Evolutionary conservation across 2,113 vertebrate genomes (phyloP).

Genomic region (Gadus macrocephalus): DNA sequence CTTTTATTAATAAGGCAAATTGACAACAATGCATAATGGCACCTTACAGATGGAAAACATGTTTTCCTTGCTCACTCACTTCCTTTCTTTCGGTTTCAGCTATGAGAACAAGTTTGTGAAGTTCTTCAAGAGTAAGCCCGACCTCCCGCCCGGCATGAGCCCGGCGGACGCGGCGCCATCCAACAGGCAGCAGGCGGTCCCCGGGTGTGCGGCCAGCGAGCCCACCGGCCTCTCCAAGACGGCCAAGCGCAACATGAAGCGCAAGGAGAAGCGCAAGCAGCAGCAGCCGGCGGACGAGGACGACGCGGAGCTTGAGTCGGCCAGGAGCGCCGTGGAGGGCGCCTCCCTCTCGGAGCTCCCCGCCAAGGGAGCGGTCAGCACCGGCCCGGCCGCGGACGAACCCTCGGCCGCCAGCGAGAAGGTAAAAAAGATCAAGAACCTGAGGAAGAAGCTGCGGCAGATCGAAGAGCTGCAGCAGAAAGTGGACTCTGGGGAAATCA

Average conservation of each 20-base stretch:
- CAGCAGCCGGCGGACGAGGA: conserved; percentile 56
- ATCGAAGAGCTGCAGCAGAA: conserved; percentile 88
- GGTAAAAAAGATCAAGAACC: conserved; percentile 84
- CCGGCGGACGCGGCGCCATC: conserved; percentile 51
- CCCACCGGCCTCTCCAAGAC: conserved; percentile 79
- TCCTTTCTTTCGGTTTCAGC: conserved; percentile 54
- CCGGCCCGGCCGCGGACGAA: conserved; percentile 30
- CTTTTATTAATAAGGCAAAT: background rate
- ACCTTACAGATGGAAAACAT: background rate
- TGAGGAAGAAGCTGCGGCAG: conserved; percentile 91
- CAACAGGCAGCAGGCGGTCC: conserved; percentile 56
- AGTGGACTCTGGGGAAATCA: conserved; percentile 83
- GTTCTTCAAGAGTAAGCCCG: conserved; percentile 94
- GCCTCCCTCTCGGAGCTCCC: conserved; percentile 44
- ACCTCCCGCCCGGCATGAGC: conserved; percentile 86
- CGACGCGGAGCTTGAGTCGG: conserved; percentile 63
- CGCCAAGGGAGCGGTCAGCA: background rate
- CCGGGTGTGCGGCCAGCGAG: conserved; percentile 50
- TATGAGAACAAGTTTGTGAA: conserved; percentile 98
- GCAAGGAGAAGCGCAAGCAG: conserved; percentile 90
- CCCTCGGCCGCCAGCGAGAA: conserved; percentile 65
- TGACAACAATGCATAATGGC: background rate
- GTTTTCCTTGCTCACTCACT: conserved; percentile 1
- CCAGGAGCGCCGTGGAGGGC: conserved; percentile 73
- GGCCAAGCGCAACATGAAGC: conserved; percentile 90